Percentiles rank a stretch among this genome's conserved stretches.
phyloP scores from a whole-genome alignment of 1,140 invertebrate species.

The Nymphalis io region DNA sequence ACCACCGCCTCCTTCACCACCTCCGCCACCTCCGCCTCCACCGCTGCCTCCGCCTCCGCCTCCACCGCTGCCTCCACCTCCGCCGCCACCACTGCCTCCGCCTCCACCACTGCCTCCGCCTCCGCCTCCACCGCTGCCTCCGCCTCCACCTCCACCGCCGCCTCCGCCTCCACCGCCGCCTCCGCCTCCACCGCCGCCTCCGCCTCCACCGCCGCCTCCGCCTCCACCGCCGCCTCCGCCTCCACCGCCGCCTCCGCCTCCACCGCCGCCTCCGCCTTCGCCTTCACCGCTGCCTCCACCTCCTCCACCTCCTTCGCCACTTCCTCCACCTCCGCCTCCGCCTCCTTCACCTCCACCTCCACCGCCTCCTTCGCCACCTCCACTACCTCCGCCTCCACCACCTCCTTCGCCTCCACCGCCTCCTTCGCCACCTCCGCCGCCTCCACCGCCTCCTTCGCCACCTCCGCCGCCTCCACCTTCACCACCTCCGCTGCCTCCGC shows the following conservation, averaged over 20 bases:
- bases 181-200: not conserved
- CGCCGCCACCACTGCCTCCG: not conserved
- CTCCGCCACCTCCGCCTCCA: no score
- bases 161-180: slow-evolving; percentile 16
- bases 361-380: not conserved
- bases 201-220: not conserved
- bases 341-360: no score
- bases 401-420: no score
- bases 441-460: not conserved
- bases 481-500: no score
- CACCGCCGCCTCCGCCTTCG: not conserved
- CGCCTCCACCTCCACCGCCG: slow-evolving; percentile 20
- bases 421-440: no score
- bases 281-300: slow-evolving; percentile 10
- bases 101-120: not conserved
- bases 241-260: not conserved
- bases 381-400: no score
- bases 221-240: slow-evolving; percentile 10
- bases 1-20: not conserved
- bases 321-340: no score
- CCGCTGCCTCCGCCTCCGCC: no score
- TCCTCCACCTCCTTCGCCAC: not conserved
- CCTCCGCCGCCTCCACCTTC: not conserved
- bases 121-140: slow-evolving; percentile 10
- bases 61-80: not conserved